Conservation (phyloP, 1,140 invertebrate genomes). For the Papilio xuthus region DNA sequence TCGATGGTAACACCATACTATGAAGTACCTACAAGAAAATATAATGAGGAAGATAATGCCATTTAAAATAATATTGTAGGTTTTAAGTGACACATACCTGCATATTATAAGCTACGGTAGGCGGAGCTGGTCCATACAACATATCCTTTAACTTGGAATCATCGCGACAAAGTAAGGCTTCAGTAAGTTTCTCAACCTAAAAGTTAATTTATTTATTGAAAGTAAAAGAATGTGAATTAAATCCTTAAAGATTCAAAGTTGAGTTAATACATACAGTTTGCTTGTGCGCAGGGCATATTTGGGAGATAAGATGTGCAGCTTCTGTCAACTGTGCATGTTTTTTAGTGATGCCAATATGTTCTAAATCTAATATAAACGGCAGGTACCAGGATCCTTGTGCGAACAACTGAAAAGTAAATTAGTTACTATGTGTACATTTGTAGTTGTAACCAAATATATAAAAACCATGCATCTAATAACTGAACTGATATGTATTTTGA, state of each 20-base stretch:
- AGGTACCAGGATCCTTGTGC: constrained; percentile 91
- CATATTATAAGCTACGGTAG: constrained; percentile 79
- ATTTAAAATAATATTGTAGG: constrained; percentile 29
- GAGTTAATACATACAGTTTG: constrained; percentile 67
- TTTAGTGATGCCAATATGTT: constrained; percentile 92
- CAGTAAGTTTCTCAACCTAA: constrained; percentile 77
- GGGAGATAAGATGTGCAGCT: constrained; percentile 92
- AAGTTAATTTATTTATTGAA: constrained; percentile 28
- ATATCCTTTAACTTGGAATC: constrained; percentile 74
- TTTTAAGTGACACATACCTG: constrained; percentile 57
- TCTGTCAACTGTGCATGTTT: constrained; percentile 91
- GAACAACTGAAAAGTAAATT: constrained; percentile 70
- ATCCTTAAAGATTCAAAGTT: constrained; percentile 22
- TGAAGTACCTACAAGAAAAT: constrained; percentile 90
- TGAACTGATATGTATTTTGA: not conserved
- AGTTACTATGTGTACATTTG: not conserved
- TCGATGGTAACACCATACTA: constrained; percentile 94
- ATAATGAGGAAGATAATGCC: constrained; percentile 15
- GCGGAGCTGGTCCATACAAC: constrained; percentile 77
- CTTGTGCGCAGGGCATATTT: constrained; percentile 93
- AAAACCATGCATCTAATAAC: not conserved
- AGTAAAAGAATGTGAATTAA: not conserved
- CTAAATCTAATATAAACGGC: constrained; percentile 95
- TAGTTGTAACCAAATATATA: not conserved
- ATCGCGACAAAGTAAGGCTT: constrained; percentile 74